A percentile compares a stretch with the other conserved stretches of the same genome.
Conservation (phyloP, 1,140 invertebrate species). For the Drosophila biarmipes region DNA sequence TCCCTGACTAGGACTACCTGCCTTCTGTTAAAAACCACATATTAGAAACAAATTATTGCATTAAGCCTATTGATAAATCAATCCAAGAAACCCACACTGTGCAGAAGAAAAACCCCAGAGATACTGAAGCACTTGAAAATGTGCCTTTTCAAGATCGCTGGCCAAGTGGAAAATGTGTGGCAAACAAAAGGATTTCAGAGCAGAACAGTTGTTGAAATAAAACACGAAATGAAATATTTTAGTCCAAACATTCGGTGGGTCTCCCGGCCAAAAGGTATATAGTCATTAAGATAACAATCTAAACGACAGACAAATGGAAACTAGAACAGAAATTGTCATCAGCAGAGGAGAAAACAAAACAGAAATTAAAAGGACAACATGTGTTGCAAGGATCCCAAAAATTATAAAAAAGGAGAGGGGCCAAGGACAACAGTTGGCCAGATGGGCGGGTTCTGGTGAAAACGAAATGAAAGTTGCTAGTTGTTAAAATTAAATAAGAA, state of each 20-base stretch:
- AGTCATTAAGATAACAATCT: conserved; percentile 83
- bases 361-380: conserved; percentile 75
- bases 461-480: conserved; percentile 7
- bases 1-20: conserved; percentile 29
- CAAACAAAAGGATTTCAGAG: conserved; percentile 51
- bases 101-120: conserved; percentile 33
- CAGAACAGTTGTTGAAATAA: conserved; percentile 68
- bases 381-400: conserved; percentile 51
- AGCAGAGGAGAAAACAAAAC: conserved; percentile 38
- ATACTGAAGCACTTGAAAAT: conserved; percentile 54
- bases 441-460: neutral
- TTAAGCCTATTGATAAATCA: conserved; percentile 47
- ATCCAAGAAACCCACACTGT: conserved; percentile 30
- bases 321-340: conserved; percentile 78
- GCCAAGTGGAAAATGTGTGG: conserved; percentile 70
- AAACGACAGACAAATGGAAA: conserved; percentile 65
- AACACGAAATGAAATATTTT: conserved; percentile 64
- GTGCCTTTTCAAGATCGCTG: conserved; percentile 43
- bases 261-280: conserved; percentile 62
- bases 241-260: conserved; percentile 25
- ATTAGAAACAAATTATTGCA: conserved; percentile 67
- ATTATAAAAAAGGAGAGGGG: neutral
- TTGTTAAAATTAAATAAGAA: conserved; percentile 29
- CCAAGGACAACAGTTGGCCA: conserved; percentile 40
- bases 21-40: conserved; percentile 57